Evolutionary conservation across 2,797 vertebrate species (phyloP), one percentile per base, ranked within the genome.

Genomic region (Xenentodon cancila): DNA sequence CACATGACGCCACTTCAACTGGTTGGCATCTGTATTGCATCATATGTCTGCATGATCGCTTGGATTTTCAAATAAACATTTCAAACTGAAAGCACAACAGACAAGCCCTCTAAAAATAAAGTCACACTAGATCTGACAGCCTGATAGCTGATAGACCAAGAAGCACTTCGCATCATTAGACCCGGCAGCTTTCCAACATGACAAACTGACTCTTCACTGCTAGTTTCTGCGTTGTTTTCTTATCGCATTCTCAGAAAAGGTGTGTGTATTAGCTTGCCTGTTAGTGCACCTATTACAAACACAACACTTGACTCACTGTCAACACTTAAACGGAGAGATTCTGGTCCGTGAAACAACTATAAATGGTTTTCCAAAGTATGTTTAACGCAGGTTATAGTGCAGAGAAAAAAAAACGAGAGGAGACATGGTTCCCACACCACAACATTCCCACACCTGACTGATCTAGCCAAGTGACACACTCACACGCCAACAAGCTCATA

Each of bases 181-280:
- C 53, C 43, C 32, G 22, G 45, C 79, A 74, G 75, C 71, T 89
- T 88, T 77, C 65, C 81, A 73, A 63, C 62, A 11, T 32, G 32
- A 2, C 44, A 18, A 9, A n/a, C 2, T 84, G 77, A 84, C 48
- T 89, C 81, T 84, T 62, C 53, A 1, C 17, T 46, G 64, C 40
- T 52, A 18, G 44, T 3, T 16, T 57, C 45, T 64, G 48, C 18
- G 7, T 1, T 30, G 47, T 84, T 74, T 75, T 69, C 73, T 61
- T 0, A 30, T 64, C 44, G 71, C 82, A 86, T 89, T 89, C 85
- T 77, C 84, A 82, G 61, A 59, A 78, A 71, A 81, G 81, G 80
- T 73, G 85, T 87, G 87, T 69, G 66, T 66, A 5, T 65, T 62
- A 30, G 32, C 55, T n/a, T 45, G 77, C 68, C 79, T 81, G 59